Percentiles rank a stretch among this genome's conserved stretches.
Evolutionary conservation across 2,797 vertebrate genomes (phyloP).

Genomic region (Molothrus aeneus): DNA sequence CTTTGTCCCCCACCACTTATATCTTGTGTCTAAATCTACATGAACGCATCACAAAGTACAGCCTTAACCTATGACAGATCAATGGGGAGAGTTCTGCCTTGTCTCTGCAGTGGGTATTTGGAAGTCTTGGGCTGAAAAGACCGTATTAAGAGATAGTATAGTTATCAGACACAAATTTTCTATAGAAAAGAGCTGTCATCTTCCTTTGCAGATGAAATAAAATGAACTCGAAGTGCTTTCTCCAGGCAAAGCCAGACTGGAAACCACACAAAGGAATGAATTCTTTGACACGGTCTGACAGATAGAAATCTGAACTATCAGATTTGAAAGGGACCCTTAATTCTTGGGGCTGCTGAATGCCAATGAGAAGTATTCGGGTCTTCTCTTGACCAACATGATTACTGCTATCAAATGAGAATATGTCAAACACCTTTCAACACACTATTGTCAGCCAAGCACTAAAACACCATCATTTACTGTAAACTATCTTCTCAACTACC

Average conservation of each 20-base stretch:
- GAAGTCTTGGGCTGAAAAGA: background rate
- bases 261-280: background rate
- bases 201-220: conserved; percentile 51
- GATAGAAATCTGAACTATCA: background rate
- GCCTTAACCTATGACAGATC: background rate
- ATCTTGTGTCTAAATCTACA: background rate
- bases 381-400: conserved; percentile 19
- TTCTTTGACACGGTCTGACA: conserved; percentile 31
- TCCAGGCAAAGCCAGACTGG: conserved; percentile 22
- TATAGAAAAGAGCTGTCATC: conserved; percentile 33
- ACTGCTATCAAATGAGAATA: background rate
- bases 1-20: background rate
- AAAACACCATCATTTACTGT: background rate
- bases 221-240: conserved; percentile 57
- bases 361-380: conserved; percentile 1
- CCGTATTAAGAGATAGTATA: background rate
- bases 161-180: conserved; percentile 10
- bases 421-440: conserved; percentile 5
- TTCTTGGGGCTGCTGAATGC: conserved; percentile 31
- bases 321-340: conserved; percentile 26
- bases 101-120: background rate
- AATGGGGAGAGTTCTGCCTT: background rate
- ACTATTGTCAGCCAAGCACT: background rate
- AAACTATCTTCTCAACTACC: background rate
- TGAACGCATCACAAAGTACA: background rate